Conservation (phyloP, 2,113 vertebrate species). For the Cyprinus carpio region DNA sequence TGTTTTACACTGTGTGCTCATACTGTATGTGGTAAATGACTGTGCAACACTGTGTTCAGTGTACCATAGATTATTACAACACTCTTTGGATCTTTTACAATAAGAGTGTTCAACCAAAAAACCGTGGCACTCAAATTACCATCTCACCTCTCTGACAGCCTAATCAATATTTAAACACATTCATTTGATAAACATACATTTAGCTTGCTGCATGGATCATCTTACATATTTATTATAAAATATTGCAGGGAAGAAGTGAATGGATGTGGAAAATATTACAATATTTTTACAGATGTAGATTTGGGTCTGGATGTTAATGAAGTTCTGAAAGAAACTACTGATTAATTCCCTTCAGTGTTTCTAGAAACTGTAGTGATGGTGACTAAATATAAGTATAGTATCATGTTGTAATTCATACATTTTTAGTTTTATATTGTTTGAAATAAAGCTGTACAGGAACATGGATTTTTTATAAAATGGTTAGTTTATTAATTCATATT, state of each 20-base stretch:
- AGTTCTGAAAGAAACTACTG: not conserved
- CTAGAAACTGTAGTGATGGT: too few relatives aligned
- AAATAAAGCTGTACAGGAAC: not conserved
- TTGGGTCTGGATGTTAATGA: not conserved
- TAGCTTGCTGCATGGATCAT: conserved; percentile 64
- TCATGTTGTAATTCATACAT: not conserved
- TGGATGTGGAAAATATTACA: not conserved
- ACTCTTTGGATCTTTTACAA: conserved; percentile 69
- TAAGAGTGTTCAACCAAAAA: conserved; percentile 53
- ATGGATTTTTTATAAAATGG: not conserved
- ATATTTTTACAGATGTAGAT: not conserved
- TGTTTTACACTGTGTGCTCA: not conserved
- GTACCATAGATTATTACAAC: conserved; percentile 66
- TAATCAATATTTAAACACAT: conserved; percentile 70
- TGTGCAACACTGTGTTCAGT: conserved; percentile 39
- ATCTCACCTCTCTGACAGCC: conserved; percentile 52
- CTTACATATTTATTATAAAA: conserved; percentile 29
- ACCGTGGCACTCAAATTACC: conserved; percentile 67
- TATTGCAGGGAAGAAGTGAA: not conserved
- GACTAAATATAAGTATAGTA: not conserved
- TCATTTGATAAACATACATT: conserved; percentile 70
- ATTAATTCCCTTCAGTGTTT: not conserved
- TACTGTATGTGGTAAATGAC: not conserved
- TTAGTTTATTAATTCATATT: not conserved
- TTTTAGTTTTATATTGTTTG: not conserved